These are phyloP conservation scores for Astreopora myriophthalma DNA, from an alignment of 64 coral and sea anemone genomes.

Conservation along the genomic window DNA sequence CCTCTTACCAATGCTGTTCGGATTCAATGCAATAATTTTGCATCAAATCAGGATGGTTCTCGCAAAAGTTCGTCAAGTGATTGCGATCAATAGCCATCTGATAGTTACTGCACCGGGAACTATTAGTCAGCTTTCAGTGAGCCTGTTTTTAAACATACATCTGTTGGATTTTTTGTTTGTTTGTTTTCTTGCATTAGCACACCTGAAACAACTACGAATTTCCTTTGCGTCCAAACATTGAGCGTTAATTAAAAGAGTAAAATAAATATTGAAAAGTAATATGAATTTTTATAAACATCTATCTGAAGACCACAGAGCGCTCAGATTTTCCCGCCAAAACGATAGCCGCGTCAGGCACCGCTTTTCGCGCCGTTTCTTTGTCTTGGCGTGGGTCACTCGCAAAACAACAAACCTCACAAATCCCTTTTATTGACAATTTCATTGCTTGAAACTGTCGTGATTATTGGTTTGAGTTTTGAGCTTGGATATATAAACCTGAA, in stretches of 20 bases:
- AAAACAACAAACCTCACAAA: neutral
- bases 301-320: neutral
- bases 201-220: too few relatives aligned
- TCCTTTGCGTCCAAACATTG: too few relatives aligned
- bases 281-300: too few relatives aligned
- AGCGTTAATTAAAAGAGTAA: too few relatives aligned
- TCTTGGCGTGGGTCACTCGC: neutral
- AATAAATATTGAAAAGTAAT: too few relatives aligned
- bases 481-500: too few relatives aligned
- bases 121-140: too few relatives aligned
- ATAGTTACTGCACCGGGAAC: neutral
- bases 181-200: neutral
- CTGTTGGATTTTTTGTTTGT: too few relatives aligned
- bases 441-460: neutral
- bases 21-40: neutral
- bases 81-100: neutral
- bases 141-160: too few relatives aligned
- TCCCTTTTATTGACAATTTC: neutral
- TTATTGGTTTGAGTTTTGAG: too few relatives aligned
- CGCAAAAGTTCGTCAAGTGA: neutral
- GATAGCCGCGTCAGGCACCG: neutral
- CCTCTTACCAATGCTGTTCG: neutral
- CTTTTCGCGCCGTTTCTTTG: constrained; percentile 20
- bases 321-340: constrained; percentile 13
- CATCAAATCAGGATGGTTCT: neutral